Evolutionary conservation across 2,113 vertebrate species (phyloP).

Genomic region (Myotis lucifugus): DNA sequence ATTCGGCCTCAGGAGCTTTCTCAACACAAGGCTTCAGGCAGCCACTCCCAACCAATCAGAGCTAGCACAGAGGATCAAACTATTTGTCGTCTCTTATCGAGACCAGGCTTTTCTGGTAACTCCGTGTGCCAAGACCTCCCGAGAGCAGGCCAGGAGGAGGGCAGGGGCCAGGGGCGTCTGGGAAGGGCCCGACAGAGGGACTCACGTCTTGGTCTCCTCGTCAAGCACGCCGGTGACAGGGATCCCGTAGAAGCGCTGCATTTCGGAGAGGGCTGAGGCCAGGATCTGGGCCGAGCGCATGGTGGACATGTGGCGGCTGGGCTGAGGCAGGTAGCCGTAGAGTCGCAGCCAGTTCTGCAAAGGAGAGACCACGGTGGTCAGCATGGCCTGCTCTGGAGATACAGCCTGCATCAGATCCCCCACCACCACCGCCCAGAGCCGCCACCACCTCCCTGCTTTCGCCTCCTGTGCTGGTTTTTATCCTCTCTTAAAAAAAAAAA

Average conservation of each 20-base stretch:
- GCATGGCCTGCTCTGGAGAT: rapidly evolving
- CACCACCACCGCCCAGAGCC: neutral
- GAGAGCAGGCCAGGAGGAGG: neutral
- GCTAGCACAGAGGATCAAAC: neutral
- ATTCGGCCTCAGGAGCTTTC: neutral
- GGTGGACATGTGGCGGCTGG: conserved; percentile 95
- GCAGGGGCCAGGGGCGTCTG: neutral
- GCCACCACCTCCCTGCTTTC: neutral
- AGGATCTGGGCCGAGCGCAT: conserved; percentile 95
- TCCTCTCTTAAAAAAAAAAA: too few relatives aligned
- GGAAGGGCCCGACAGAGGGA: neutral
- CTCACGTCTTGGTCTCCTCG: conserved; percentile 90
- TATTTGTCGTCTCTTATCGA: neutral
- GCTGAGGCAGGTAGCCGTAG: conserved; percentile 95
- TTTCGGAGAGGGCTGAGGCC: conserved; percentile 90
- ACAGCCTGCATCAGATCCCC: neutral
- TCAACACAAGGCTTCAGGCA: neutral
- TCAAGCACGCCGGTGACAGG: conserved; percentile 91
- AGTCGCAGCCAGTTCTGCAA: conserved; percentile 94
- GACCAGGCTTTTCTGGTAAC: neutral
- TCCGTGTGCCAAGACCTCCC: neutral
- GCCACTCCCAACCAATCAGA: neutral
- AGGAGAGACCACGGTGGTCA: neutral
- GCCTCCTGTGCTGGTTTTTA: neutral
- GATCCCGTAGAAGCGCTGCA: conserved; percentile 97